Conservation (phyloP, 2,888 invertebrate genomes). For the Homarus gammarus region DNA sequence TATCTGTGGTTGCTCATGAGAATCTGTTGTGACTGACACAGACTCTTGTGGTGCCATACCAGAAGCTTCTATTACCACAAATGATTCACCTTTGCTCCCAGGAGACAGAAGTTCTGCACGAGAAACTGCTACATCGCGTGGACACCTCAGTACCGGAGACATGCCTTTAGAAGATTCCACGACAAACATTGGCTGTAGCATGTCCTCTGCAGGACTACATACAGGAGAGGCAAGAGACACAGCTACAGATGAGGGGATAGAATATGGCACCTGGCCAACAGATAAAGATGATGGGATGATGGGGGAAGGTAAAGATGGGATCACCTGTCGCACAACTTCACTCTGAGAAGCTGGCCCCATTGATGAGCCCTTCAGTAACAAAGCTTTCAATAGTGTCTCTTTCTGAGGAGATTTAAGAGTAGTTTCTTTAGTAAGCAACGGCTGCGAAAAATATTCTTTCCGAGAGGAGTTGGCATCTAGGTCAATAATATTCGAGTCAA, state of each 20-base stretch:
- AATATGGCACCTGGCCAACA: conserved; percentile 32
- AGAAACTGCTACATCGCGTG: conserved; percentile 48
- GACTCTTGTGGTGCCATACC: conserved; percentile 66
- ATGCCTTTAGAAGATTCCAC: conserved; percentile 58
- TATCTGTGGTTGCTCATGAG: conserved; percentile 68
- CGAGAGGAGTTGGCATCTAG: conserved; percentile 17
- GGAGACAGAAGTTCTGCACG: conserved; percentile 48
- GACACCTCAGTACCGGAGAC: conserved; percentile 35
- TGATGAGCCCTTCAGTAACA: conserved; percentile 58
- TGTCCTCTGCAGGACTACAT: conserved; percentile 36
- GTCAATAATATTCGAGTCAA: conserved; percentile 29
- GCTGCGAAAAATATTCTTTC: conserved; percentile 35
- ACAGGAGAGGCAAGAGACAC: conserved; percentile 41
- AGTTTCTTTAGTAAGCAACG: conserved; percentile 32
- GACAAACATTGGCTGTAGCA: conserved; percentile 56
- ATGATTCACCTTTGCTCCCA: conserved; percentile 59
- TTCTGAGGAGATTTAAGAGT: conserved; percentile 53
- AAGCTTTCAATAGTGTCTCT: conserved; percentile 56
- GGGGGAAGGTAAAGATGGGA: conserved; percentile 39
- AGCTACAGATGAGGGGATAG: conserved; percentile 40
- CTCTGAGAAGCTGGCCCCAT: conserved; percentile 13
- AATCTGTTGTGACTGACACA: conserved; percentile 7
- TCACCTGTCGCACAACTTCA: conserved; percentile 54
- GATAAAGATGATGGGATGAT: conserved; percentile 25
- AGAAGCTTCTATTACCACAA: conserved; percentile 73